Conservation (phyloP, 2,113 vertebrate species). For the Chascanopsetta lugubris region DNA sequence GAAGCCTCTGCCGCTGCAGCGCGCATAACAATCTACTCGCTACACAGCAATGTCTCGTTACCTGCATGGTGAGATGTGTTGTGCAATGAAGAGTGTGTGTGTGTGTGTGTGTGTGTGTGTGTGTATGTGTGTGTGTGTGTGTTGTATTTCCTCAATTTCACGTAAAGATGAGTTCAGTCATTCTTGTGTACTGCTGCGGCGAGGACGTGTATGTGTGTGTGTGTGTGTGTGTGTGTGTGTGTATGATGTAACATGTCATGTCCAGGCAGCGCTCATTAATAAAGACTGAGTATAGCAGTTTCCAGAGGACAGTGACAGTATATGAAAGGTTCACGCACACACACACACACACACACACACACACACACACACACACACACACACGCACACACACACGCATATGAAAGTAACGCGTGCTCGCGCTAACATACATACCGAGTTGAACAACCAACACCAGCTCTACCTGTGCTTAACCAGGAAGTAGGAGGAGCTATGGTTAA, state of each 20-base stretch:
- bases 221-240: background rate
- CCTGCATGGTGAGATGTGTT: background rate
- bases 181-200: no score
- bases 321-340: background rate
- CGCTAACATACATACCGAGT: constrained; percentile 7
- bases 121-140: background rate
- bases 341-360: background rate
- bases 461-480: no score
- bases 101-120: no score
- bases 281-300: constrained; percentile 46
- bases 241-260: constrained; percentile 37
- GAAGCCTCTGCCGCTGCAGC: constrained; percentile 12
- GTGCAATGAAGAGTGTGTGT: no score
- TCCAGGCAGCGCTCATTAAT: constrained; percentile 29
- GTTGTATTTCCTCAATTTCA: background rate
- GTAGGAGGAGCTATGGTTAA: no score
- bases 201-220: constrained; percentile 4
- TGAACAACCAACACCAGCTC: constrained; percentile 75
- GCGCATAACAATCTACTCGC: constrained; percentile 1
- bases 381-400: background rate
- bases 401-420: background rate
- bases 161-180: no score
- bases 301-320: constrained; percentile 21
- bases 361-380: background rate
- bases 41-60: background rate